phyloP scores from a whole-genome alignment of 2,888 invertebrate species.

The Blastobasis lacticolella region DNA sequence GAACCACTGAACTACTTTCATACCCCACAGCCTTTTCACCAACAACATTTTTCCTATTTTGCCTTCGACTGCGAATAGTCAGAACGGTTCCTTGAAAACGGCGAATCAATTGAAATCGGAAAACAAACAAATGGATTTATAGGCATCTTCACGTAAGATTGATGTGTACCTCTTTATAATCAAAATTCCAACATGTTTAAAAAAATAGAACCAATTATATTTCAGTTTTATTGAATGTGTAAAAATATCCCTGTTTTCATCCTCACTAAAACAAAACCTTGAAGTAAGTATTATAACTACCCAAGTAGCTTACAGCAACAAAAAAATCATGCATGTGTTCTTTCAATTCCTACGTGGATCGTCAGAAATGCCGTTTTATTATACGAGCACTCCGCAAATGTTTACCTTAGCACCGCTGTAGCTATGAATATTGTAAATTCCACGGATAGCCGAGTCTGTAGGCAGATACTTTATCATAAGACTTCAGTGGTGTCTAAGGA shows the following conservation, averaged over 20 bases:
- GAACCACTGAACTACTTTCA: too few relatives aligned
- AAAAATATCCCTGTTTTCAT: too few relatives aligned
- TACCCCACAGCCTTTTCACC: too few relatives aligned
- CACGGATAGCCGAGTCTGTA: background rate
- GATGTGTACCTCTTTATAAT: background rate
- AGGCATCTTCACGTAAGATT: background rate
- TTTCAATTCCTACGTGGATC: slow-evolving; percentile 5
- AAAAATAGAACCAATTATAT: background rate
- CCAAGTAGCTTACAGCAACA: background rate
- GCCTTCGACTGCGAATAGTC: too few relatives aligned
- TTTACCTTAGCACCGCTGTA: background rate
- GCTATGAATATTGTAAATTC: background rate
- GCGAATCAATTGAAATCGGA: too few relatives aligned
- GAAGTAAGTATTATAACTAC: background rate
- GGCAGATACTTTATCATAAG: background rate
- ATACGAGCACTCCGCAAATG: background rate
- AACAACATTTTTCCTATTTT: too few relatives aligned
- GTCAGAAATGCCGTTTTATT: slow-evolving; percentile 1
- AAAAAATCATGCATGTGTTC: slow-evolving; percentile 3
- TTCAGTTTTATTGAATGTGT: too few relatives aligned
- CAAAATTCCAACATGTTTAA: background rate
- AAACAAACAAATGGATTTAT: background rate
- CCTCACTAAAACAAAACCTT: background rate
- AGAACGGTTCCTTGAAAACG: too few relatives aligned
- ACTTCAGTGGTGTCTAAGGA: background rate